phyloP scores from a whole-genome alignment of 2,888 invertebrate genomes.

The Lithophane leautieri region DNA sequence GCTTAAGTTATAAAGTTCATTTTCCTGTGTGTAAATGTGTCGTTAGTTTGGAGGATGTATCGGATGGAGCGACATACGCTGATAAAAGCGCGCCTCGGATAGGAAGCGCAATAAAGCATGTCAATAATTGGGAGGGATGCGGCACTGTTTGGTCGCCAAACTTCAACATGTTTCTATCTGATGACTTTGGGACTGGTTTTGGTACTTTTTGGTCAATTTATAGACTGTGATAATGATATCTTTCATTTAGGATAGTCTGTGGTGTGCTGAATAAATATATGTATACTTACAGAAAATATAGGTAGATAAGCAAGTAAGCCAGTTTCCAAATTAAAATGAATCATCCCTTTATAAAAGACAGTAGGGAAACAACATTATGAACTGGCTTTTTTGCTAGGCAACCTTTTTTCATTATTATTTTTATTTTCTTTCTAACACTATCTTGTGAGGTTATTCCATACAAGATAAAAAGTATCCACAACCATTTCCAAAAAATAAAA shows the following conservation, averaged over 20 bases:
- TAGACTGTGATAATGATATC: neutral
- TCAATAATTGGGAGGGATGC: conserved; percentile 87
- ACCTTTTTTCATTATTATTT: no score
- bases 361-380: neutral
- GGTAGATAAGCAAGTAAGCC: neutral
- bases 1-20: conserved; percentile 63
- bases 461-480: neutral
- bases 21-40: conserved; percentile 42
- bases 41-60: conserved; percentile 58
- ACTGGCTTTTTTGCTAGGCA: neutral
- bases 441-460: no score
- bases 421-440: neutral
- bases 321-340: neutral
- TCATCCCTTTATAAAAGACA: neutral
- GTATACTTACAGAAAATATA: neutral
- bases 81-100: conserved; percentile 84
- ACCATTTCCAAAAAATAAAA: neutral
- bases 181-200: conserved; percentile 20
- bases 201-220: conserved; percentile 4
- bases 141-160: conserved; percentile 69
- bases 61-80: conserved; percentile 80
- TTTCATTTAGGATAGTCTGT: neutral
- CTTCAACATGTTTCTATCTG: conserved; percentile 59
- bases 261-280: neutral
- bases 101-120: conserved; percentile 85